phyloP scores from a whole-genome alignment of 2,113 vertebrate genomes.

The Manacus vitellinus region DNA sequence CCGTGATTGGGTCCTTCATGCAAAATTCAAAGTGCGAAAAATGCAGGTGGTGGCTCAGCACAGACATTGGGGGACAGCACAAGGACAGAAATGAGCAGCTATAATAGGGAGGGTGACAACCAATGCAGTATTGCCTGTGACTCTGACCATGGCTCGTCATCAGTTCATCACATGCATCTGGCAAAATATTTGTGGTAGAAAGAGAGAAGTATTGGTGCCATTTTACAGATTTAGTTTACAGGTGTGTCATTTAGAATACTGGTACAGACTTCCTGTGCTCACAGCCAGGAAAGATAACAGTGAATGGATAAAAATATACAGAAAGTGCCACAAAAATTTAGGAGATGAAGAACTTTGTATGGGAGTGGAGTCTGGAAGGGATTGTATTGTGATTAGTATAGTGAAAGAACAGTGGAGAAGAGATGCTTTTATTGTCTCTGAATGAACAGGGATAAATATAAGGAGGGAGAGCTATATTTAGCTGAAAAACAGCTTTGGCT shows the following conservation, averaged over 20 bases:
- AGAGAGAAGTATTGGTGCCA: accelerated
- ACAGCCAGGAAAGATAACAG: not conserved
- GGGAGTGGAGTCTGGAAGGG: not conserved
- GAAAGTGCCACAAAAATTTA: not conserved
- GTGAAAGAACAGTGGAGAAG: not conserved
- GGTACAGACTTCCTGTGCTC: not conserved
- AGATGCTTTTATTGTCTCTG: not conserved
- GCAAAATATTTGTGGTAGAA: not conserved
- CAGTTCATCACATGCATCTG: not conserved
- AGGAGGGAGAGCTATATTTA: not conserved
- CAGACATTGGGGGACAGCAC: not conserved
- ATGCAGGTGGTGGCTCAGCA: not conserved
- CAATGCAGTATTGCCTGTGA: not conserved
- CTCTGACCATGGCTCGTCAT: not conserved
- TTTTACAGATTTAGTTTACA: not conserved
- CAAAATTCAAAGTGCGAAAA: not conserved
- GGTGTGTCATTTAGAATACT: not conserved
- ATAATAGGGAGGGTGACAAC: not conserved
- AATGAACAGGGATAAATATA: not conserved
- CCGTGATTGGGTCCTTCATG: not conserved
- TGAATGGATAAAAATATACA: not conserved
- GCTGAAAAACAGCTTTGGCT: not conserved
- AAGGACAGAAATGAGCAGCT: not conserved
- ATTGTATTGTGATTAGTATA: not conserved
- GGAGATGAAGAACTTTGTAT: not conserved